These are phyloP conservation scores for Pimephales promelas DNA, from an alignment of 2,113 vertebrate species.

Conservation along the genomic window DNA sequence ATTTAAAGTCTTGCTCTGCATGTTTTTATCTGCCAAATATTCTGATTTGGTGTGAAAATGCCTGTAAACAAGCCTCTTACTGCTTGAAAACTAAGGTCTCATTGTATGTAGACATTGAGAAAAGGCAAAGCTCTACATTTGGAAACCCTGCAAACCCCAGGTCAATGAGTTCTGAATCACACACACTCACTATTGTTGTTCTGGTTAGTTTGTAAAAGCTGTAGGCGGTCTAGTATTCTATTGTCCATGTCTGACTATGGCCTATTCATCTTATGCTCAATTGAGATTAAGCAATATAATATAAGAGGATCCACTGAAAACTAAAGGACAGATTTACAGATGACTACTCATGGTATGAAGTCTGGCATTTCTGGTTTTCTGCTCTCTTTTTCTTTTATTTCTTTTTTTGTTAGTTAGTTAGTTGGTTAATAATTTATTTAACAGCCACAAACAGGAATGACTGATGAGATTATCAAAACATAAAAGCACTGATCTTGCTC, in stretches of 20 bases:
- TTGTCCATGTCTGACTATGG: constrained; percentile 13
- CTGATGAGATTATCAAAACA: constrained; percentile 71
- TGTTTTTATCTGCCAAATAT: background rate
- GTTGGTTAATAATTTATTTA: constrained; percentile 69
- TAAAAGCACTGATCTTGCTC: constrained; percentile 52
- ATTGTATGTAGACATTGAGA: background rate
- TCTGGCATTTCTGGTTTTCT: background rate
- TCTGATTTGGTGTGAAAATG: background rate
- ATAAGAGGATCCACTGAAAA: constrained; percentile 50
- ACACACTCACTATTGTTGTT: constrained; percentile 28
- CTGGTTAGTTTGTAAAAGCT: constrained; percentile 13
- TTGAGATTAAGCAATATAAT: constrained; percentile 54
- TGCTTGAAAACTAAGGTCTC: background rate
- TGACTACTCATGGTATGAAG: background rate
- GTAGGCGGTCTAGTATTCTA: background rate
- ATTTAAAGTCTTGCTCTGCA: background rate
- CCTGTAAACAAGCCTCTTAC: background rate
- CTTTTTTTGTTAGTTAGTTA: constrained; percentile 55
- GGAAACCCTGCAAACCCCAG: constrained; percentile 53
- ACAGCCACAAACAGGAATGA: constrained; percentile 55
- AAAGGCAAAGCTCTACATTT: constrained; percentile 44
- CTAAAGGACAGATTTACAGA: constrained; percentile 55
- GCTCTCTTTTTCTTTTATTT: constrained; percentile 63
- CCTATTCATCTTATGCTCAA: constrained; percentile 17
- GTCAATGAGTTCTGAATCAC: constrained; percentile 46